phyloP scores from a whole-genome alignment of 2,113 vertebrate species.

The Quiscalus mexicanus region DNA sequence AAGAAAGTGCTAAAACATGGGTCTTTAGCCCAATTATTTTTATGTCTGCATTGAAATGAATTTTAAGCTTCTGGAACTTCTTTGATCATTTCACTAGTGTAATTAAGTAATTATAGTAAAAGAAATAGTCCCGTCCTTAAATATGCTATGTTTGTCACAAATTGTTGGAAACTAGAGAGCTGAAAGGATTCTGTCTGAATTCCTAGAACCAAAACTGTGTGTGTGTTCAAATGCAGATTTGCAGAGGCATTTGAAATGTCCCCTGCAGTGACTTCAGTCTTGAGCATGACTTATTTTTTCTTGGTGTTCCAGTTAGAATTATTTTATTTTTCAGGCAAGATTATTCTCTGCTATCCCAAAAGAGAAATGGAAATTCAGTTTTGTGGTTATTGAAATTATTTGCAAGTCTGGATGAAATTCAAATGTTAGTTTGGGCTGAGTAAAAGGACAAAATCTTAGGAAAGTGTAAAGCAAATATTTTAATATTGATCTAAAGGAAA shows the following conservation, averaged over 20 bases:
- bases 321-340: not conserved
- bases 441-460: not conserved
- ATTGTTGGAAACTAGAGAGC: constrained; percentile 9
- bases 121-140: not conserved
- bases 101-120: constrained; percentile 42
- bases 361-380: constrained; percentile 15
- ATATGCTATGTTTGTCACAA: not conserved
- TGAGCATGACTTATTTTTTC: not conserved
- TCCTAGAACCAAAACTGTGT: not conserved
- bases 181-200: constrained; percentile 23
- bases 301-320: not conserved
- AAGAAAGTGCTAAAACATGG: constrained; percentile 84
- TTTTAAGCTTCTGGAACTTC: constrained; percentile 71
- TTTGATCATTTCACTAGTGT: constrained; percentile 53
- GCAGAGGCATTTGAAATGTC: not conserved
- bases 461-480: not conserved
- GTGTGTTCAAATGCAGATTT: not conserved
- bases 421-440: constrained; percentile 1
- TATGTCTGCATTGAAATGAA: constrained; percentile 73
- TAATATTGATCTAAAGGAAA: not conserved
- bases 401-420: constrained; percentile 38
- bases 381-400: constrained; percentile 24
- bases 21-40: constrained; percentile 81
- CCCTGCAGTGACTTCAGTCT: not conserved
- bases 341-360: constrained; percentile 14